Evolutionary conservation across 2,888 invertebrate species (phyloP).

Genomic region (Clivina fossor): DNA sequence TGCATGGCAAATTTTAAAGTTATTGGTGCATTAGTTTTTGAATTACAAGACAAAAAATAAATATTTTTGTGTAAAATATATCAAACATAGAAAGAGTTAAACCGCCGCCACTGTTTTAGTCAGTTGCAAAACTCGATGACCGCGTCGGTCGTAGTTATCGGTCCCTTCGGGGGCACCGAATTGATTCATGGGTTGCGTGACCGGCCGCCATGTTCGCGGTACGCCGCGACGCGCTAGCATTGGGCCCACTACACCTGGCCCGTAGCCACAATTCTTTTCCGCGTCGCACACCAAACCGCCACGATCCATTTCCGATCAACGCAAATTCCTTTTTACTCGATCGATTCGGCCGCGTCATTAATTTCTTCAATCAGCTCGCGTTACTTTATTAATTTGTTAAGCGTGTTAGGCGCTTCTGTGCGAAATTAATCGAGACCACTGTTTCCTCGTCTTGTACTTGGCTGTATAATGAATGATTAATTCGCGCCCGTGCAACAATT

Average conservation of each 20-base stretch:
- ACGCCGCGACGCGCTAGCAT: constrained; percentile 8
- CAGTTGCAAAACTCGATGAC: background rate
- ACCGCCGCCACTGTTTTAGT: background rate
- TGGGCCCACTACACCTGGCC: constrained; percentile 19
- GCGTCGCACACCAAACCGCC: too few relatives aligned
- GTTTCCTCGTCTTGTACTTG: constrained; percentile 13
- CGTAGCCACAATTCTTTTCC: too few relatives aligned
- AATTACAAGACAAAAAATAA: background rate
- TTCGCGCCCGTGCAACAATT: constrained; percentile 28
- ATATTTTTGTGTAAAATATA: background rate
- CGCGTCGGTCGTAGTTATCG: background rate
- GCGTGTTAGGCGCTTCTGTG: background rate
- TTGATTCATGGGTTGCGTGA: constrained; percentile 31
- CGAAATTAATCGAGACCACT: constrained; percentile 16
- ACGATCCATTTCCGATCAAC: constrained; percentile 18
- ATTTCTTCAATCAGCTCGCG: constrained; percentile 27
- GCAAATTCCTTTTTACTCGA: constrained; percentile 19
- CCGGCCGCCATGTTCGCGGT: constrained; percentile 25
- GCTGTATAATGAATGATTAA: constrained; percentile 30
- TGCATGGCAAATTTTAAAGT: too few relatives aligned
- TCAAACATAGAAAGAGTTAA: background rate
- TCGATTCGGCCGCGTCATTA: background rate
- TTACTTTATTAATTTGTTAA: constrained; percentile 34
- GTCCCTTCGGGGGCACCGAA: constrained; percentile 12
- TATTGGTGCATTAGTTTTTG: background rate